These are phyloP conservation scores for Leucopsar rothschildi DNA, from an alignment of 2,113 vertebrate genomes.

Conservation along the genomic window DNA sequence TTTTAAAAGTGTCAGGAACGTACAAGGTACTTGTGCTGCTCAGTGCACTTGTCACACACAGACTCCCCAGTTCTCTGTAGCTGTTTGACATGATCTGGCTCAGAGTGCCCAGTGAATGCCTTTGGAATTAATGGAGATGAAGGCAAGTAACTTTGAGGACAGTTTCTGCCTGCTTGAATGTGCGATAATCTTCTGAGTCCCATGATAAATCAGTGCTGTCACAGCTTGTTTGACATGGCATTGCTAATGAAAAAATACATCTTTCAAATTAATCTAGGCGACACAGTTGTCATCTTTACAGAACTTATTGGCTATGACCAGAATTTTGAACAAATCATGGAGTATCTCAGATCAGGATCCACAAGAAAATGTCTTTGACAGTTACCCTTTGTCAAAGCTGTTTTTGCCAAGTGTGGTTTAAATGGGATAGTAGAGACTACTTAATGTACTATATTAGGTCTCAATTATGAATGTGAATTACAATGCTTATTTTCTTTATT, in stretches of 20 bases:
- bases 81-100: background rate
- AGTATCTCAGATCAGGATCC: background rate
- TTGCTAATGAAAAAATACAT: background rate
- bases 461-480: background rate
- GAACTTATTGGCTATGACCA: background rate
- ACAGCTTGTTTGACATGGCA: background rate
- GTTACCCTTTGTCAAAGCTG: background rate
- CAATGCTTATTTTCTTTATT: background rate
- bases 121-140: background rate
- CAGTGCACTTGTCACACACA: background rate
- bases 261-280: background rate
- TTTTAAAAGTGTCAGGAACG: background rate
- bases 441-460: background rate
- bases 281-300: background rate
- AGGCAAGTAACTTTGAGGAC: too few species aligned
- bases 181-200: background rate
- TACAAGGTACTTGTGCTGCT: background rate
- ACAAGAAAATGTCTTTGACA: background rate
- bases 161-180: background rate
- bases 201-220: background rate
- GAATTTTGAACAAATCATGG: background rate
- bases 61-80: accelerated
- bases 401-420: background rate
- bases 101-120: background rate
- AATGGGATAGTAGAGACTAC: background rate